Evolutionary conservation across 2,888 invertebrate species (phyloP).

Genomic region (Hirtodrosophila duncani): DNA sequence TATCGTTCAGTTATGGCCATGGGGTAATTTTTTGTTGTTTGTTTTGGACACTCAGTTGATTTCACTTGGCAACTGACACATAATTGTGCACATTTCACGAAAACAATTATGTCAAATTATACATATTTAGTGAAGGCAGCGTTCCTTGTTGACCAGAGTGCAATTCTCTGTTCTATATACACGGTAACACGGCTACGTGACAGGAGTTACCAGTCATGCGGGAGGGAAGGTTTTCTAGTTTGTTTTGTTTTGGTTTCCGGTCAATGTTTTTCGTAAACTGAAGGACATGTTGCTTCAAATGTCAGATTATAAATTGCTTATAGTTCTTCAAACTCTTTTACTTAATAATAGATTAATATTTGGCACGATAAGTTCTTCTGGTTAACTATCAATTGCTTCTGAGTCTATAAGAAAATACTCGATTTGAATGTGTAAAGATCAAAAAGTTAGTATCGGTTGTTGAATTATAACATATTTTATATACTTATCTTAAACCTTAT

Average conservation of each 20-base stretch:
- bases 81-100: conserved; percentile 48
- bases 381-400: too few species aligned
- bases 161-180: conserved; percentile 1
- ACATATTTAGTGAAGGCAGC: conserved; percentile 27
- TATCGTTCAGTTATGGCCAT: too few species aligned
- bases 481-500: too few species aligned
- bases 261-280: conserved; percentile 8
- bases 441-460: too few species aligned
- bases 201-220: conserved; percentile 17
- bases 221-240: not conserved
- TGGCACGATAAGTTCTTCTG: too few species aligned
- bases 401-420: too few species aligned
- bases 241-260: not conserved
- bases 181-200: conserved; percentile 27
- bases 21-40: too few species aligned
- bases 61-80: conserved; percentile 26
- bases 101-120: conserved; percentile 57
- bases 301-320: too few species aligned
- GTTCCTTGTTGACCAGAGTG: conserved; percentile 18
- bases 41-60: conserved; percentile 30
- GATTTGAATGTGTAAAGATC: too few species aligned
- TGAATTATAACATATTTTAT: too few species aligned
- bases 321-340: too few species aligned
- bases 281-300: conserved; percentile 6
- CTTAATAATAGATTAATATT: too few species aligned